phyloP scores from a whole-genome alignment of 2,797 vertebrate genomes.

The Tiaroga cobitis region DNA sequence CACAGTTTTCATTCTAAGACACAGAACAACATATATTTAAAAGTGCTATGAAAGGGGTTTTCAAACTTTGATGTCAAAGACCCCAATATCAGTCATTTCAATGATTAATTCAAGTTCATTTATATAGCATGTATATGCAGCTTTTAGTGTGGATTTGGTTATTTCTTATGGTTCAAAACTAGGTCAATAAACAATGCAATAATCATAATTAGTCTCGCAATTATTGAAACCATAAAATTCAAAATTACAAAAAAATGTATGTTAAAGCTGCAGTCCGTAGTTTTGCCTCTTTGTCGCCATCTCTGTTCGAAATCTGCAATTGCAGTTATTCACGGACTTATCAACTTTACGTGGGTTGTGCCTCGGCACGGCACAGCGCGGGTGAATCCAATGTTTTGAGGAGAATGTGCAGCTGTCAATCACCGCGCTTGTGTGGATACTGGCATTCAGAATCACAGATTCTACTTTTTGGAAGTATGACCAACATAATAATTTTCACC shows the following conservation, averaged over 20 bases:
- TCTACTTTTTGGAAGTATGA: no score
- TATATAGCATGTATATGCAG: background rate
- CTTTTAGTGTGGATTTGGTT: background rate
- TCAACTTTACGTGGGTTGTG: no score
- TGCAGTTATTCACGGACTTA: no score
- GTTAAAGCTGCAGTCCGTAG: no score
- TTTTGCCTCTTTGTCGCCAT: no score
- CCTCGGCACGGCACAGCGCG: no score
- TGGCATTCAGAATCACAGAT: no score
- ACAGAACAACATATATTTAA: constrained; percentile 6
- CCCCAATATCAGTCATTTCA: background rate
- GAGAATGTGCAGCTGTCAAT: no score
- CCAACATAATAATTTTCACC: no score
- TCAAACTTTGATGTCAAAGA: constrained; percentile 10
- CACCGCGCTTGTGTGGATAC: no score
- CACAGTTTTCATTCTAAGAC: constrained; percentile 34
- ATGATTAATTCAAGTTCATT: background rate
- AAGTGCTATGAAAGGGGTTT: constrained; percentile 31
- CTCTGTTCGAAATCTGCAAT: no score
- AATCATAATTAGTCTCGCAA: background rate
- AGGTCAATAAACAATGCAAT: background rate
- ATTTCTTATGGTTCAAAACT: background rate
- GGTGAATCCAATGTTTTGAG: no score
- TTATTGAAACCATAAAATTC: background rate
- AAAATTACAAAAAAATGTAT: background rate